Conservation (phyloP, 2,888 invertebrate genomes). For the Machimus atricapillus region DNA sequence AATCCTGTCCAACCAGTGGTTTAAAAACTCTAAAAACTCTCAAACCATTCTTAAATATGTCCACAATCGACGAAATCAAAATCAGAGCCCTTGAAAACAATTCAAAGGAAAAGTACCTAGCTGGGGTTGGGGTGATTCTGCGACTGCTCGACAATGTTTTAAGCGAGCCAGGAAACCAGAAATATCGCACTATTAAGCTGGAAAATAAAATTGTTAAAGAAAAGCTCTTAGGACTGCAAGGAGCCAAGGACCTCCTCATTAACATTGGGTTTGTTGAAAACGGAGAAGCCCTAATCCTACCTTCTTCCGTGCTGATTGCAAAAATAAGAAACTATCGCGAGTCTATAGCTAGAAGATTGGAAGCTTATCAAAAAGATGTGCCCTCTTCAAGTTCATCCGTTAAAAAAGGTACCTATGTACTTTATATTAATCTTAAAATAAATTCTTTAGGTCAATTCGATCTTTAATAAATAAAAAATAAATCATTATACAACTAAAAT, state of each 20-base stretch:
- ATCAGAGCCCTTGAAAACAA: slow-evolving; percentile 49
- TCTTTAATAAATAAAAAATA: too few species aligned
- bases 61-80: slow-evolving; percentile 33
- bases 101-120: slow-evolving; percentile 55
- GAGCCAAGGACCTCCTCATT: slow-evolving; percentile 55
- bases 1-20: not conserved
- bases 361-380: not conserved
- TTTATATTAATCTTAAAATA: not conserved
- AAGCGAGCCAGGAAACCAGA: slow-evolving; percentile 57
- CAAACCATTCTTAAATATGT: slow-evolving; percentile 18
- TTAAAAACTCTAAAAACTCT: not conserved
- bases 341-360: slow-evolving; percentile 48
- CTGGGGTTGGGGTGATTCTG: slow-evolving; percentile 58
- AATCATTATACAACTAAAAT: not conserved
- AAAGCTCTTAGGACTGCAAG: slow-evolving; percentile 55
- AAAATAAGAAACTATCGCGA: slow-evolving; percentile 58
- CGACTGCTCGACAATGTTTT: slow-evolving; percentile 59
- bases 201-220: slow-evolving; percentile 60
- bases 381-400: not conserved
- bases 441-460: not conserved
- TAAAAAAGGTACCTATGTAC: not conserved
- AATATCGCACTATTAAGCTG: slow-evolving; percentile 58
- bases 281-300: slow-evolving; percentile 53
- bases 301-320: slow-evolving; percentile 55
- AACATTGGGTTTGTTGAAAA: slow-evolving; percentile 57